phyloP scores from a whole-genome alignment of 2,888 invertebrate species.

The Eristalis arbustorum region DNA sequence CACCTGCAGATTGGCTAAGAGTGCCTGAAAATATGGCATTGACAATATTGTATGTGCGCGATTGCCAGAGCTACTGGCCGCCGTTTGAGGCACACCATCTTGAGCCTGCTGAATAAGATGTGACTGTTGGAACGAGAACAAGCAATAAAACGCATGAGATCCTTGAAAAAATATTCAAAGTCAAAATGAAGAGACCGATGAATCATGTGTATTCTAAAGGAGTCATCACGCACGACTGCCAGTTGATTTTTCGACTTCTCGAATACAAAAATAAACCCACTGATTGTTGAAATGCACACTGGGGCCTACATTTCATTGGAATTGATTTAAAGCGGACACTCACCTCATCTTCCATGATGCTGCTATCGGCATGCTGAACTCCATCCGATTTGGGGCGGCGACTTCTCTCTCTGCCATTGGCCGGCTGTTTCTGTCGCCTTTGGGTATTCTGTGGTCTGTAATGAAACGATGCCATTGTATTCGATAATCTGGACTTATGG shows the following conservation, averaged over 20 bases:
- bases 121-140: slow-evolving; percentile 74
- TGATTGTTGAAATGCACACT: neutral
- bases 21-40: slow-evolving; percentile 86
- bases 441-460: slow-evolving; percentile 76
- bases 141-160: neutral
- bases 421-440: slow-evolving; percentile 76
- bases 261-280: neutral
- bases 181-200: neutral
- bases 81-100: slow-evolving; percentile 78
- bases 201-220: too few species aligned
- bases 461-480: slow-evolving; percentile 30
- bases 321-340: slow-evolving; percentile 49
- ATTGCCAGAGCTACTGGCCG: slow-evolving; percentile 79
- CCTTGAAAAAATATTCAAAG: neutral
- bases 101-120: slow-evolving; percentile 78
- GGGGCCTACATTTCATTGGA: neutral
- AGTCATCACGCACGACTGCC: neutral
- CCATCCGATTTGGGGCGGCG: slow-evolving; percentile 79
- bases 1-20: slow-evolving; percentile 88
- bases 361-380: slow-evolving; percentile 79
- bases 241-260: neutral
- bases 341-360: slow-evolving; percentile 80
- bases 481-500: neutral
- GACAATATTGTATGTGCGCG: slow-evolving; percentile 78
- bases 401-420: slow-evolving; percentile 77